Percentiles rank a stretch among this genome's conserved stretches.
Conservation (phyloP, 2,888 invertebrate species). For the Oxyscelio sp. region DNA sequence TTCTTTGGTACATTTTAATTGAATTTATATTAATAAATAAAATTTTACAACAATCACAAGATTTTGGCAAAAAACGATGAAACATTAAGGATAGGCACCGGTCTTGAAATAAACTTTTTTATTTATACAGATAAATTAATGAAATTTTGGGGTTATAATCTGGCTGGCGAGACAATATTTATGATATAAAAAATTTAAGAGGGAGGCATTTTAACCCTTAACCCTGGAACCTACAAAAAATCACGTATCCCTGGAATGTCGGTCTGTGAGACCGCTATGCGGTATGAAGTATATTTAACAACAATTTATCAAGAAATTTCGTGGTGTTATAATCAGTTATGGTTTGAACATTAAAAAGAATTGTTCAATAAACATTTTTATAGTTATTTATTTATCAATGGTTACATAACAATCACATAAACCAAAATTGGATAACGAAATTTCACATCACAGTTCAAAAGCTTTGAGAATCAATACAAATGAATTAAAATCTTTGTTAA, state of each 20-base stretch:
- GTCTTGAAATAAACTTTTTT: too few species aligned
- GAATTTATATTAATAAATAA: too few species aligned
- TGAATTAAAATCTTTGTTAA: conserved; percentile 25
- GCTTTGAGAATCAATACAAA: conserved; percentile 5
- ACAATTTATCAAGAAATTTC: conserved; percentile 14
- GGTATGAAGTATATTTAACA: conserved; percentile 7
- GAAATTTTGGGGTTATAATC: too few species aligned
- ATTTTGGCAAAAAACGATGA: too few species aligned
- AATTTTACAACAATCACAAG: too few species aligned
- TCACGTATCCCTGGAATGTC: conserved; percentile 14
- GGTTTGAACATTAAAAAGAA: conserved; percentile 10
- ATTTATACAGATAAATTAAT: too few species aligned
- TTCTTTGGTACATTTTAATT: too few species aligned
- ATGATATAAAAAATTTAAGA: too few species aligned
- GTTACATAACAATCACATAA: background rate
- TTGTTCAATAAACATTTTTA: conserved; percentile 11
- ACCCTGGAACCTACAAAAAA: conserved; percentile 5
- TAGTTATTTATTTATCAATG: conserved; percentile 4
- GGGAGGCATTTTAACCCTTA: too few species aligned
- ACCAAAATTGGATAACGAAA: background rate
- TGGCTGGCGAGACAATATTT: too few species aligned
- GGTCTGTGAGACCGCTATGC: conserved; percentile 17
- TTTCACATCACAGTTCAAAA: too few species aligned
- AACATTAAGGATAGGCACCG: too few species aligned
- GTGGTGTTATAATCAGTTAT: conserved; percentile 2